Conservation (phyloP, 2,113 vertebrate genomes). For the Channa maculata region DNA sequence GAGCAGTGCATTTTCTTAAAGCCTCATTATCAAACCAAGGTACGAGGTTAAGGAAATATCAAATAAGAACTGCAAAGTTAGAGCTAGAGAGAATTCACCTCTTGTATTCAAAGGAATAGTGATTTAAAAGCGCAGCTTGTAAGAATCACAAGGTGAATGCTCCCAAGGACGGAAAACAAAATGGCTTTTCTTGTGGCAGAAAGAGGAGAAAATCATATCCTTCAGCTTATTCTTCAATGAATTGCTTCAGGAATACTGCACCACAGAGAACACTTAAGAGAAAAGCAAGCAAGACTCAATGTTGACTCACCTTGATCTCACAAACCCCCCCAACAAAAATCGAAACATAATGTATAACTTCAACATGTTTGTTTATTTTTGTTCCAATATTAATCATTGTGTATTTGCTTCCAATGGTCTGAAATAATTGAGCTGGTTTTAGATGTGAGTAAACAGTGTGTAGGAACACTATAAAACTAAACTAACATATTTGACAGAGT, state of each 20-base stretch:
- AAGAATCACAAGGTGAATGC: slow-evolving; percentile 41
- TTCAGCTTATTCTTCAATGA: slow-evolving; percentile 6
- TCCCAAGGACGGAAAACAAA: slow-evolving; percentile 41
- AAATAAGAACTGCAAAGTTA: slow-evolving; percentile 2
- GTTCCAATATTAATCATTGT: too few relatives aligned
- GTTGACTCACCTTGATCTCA: not conserved
- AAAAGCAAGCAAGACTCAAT: not conserved
- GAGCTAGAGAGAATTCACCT: slow-evolving; percentile 1
- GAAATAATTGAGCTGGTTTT: not conserved
- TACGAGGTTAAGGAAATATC: slow-evolving; percentile 18
- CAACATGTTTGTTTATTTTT: too few relatives aligned
- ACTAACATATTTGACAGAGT: not conserved
- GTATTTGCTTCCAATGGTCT: too few relatives aligned
- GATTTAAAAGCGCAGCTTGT: slow-evolving; percentile 50
- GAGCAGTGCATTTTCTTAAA: slow-evolving; percentile 9
- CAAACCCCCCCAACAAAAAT: too few relatives aligned
- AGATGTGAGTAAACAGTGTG: not conserved
- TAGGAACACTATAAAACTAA: not conserved
- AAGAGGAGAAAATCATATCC: slow-evolving; percentile 15
- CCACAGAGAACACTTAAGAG: slow-evolving; percentile 4
- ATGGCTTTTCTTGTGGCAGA: slow-evolving; percentile 25
- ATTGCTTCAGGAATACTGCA: not conserved
- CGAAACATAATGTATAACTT: too few relatives aligned
- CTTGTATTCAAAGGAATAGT: slow-evolving; percentile 2
- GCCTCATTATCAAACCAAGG: slow-evolving; percentile 20